These are phyloP conservation scores for Falco berigora DNA, from an alignment of 2,797 vertebrate species.

Conservation along the genomic window DNA sequence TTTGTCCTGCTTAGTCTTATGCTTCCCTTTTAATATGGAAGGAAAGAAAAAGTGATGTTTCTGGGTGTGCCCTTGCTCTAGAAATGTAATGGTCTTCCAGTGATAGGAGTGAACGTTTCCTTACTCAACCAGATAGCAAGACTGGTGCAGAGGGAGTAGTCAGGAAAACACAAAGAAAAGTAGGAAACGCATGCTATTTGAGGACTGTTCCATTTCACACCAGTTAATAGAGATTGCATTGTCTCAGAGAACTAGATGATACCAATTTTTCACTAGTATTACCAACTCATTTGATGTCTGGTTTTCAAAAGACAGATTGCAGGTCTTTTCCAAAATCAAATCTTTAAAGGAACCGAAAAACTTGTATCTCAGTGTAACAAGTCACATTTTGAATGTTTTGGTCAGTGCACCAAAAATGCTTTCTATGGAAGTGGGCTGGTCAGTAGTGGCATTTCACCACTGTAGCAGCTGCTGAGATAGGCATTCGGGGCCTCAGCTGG, in stretches of 20 bases:
- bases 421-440: not conserved
- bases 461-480: not conserved
- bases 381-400: not conserved
- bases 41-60: not conserved
- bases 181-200: not conserved
- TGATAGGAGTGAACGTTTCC: not conserved
- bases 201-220: not conserved
- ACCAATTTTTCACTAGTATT: not conserved
- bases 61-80: not conserved
- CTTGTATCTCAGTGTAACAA: not conserved
- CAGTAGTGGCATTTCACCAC: not conserved
- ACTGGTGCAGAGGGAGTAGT: not conserved
- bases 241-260: not conserved
- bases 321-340: not conserved
- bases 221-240: not conserved
- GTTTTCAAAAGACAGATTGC: not conserved
- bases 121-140: not conserved
- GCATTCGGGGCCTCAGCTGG: rapidly evolving
- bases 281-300: not conserved
- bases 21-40: not conserved
- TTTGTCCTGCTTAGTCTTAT: not conserved
- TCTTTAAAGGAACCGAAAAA: not conserved
- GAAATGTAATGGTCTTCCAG: not conserved
- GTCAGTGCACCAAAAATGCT: not conserved
- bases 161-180: not conserved